Evolutionary conservation across 2,888 invertebrate genomes (phyloP).

Genomic region (Drosophila tripunctata): DNA sequence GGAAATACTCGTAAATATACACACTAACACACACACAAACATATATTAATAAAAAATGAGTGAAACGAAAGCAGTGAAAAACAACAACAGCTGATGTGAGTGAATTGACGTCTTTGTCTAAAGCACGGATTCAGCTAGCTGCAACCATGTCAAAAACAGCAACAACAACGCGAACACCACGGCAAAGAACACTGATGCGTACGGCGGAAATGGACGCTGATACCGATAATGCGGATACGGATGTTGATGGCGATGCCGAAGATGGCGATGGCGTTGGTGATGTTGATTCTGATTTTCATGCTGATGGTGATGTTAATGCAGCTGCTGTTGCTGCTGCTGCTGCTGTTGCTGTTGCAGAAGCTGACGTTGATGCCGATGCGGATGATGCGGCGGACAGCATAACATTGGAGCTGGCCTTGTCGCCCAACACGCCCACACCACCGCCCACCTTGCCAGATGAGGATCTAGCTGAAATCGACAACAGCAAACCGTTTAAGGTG

Average conservation of each 20-base stretch:
- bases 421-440: conserved; percentile 69
- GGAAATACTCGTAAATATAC: background rate
- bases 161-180: conserved; percentile 43
- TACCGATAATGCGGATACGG: conserved; percentile 33
- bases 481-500: conserved; percentile 74
- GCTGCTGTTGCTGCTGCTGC: conserved; percentile 5
- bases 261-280: conserved; percentile 11
- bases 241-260: conserved; percentile 40
- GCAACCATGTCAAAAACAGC: conserved; percentile 28
- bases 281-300: conserved; percentile 16
- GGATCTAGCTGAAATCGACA: conserved; percentile 65
- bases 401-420: conserved; percentile 66
- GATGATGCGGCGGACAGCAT: conserved; percentile 73
- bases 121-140: background rate
- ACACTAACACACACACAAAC: background rate
- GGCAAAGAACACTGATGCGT: conserved; percentile 70
- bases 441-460: conserved; percentile 63
- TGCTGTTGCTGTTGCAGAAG: conserved; percentile 20
- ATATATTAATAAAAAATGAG: conserved; percentile 49
- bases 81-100: conserved; percentile 43
- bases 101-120: conserved; percentile 23
- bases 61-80: conserved; percentile 53
- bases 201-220: conserved; percentile 72
- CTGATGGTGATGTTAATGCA: conserved; percentile 34
- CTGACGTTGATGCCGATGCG: conserved; percentile 34